phyloP scores from a whole-genome alignment of 2,888 invertebrate species.

The Cerastis leucographa region DNA sequence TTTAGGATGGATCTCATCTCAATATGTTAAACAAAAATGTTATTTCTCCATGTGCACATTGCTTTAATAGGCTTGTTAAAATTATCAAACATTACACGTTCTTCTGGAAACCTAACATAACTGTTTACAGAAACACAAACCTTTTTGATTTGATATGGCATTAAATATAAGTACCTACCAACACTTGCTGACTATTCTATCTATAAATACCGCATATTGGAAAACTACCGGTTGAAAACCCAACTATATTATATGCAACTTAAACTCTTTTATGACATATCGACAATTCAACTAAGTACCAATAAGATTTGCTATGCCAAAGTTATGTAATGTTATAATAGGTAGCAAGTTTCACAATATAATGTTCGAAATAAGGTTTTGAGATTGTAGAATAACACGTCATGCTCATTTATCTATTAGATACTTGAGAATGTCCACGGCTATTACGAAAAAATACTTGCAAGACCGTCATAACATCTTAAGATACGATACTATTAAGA shows the following conservation, averaged over 20 bases:
- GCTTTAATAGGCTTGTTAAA: not conserved
- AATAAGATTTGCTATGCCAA: conserved; percentile 1
- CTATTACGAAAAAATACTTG: conserved; percentile 39
- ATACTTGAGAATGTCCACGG: conserved; percentile 19
- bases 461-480: conserved; percentile 8
- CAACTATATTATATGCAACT: not conserved
- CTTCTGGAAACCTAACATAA: not conserved
- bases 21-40: conserved; percentile 20
- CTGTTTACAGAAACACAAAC: conserved; percentile 2
- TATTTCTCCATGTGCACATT: conserved; percentile 5
- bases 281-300: not conserved
- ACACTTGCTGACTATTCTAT: conserved; percentile 1
- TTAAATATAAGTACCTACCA: not conserved
- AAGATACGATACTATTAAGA: not conserved
- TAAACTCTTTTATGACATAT: not conserved
- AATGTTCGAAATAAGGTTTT: conserved; percentile 4
- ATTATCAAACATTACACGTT: not conserved
- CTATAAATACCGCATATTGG: not conserved
- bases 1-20: conserved; percentile 27
- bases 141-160: not conserved
- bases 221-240: not conserved
- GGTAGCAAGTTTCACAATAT: conserved; percentile 11
- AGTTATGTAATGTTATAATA: not conserved
- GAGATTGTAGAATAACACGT: not conserved
- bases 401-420: conserved; percentile 16